Evolutionary conservation across 2,113 vertebrate genomes (phyloP).

Genomic region (Diphyllodes magnificus): DNA sequence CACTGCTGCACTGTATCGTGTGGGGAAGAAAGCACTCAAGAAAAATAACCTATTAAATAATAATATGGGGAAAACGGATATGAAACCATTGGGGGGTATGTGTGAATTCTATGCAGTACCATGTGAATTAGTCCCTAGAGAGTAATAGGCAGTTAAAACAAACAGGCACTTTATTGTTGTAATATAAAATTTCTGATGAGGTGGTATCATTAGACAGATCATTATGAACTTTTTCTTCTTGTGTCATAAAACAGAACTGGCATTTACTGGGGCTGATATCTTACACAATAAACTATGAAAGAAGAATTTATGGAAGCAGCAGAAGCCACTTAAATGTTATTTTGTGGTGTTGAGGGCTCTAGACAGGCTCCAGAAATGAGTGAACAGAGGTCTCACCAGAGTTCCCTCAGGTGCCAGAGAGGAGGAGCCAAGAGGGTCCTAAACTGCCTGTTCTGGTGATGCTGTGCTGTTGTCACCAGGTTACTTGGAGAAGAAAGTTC

Average conservation of each 20-base stretch:
- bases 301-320: neutral
- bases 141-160: slow-evolving; percentile 19
- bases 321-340: neutral
- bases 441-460: neutral
- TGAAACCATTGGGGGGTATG: neutral
- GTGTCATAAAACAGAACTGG: neutral
- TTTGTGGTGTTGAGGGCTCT: neutral
- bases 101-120: neutral
- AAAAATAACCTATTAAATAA: neutral
- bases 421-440: neutral
- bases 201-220: slow-evolving; percentile 41
- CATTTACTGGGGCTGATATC: neutral
- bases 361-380: neutral
- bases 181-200: slow-evolving; percentile 28
- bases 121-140: neutral
- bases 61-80: neutral
- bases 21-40: neutral
- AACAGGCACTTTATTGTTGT: neutral
- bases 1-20: neutral
- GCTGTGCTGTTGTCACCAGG: neutral
- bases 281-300: neutral
- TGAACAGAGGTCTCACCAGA: neutral
- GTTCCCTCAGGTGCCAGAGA: neutral
- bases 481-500: neutral
- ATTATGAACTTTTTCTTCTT: neutral